A percentile compares a stretch with the other conserved stretches of the same genome.
Evolutionary conservation across 2,797 vertebrate genomes (phyloP).

Genomic region (Menidia menidia): DNA sequence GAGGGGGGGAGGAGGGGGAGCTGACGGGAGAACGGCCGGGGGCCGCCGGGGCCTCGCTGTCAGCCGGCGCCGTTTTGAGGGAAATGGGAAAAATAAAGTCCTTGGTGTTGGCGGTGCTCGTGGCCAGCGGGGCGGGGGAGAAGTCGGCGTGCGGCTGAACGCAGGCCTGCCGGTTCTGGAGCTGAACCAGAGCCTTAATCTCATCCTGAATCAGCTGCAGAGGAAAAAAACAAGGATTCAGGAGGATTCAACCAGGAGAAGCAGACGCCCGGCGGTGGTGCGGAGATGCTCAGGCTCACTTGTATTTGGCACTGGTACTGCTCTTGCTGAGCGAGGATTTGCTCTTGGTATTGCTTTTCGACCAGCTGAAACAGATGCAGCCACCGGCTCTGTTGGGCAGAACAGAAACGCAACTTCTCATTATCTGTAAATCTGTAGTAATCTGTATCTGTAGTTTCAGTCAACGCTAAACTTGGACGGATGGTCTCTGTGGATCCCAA

Average conservation of each 20-base stretch:
- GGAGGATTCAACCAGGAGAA: not conserved
- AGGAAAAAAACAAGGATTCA: constrained; percentile 1
- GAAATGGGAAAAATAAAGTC: constrained; percentile 54
- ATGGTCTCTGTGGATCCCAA: no score
- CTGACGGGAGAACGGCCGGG: constrained; percentile 62
- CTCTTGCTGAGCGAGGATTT: constrained; percentile 93
- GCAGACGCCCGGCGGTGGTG: no score
- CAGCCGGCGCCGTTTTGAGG: constrained; percentile 69
- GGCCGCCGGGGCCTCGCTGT: constrained; percentile 69
- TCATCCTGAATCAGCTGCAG: constrained; percentile 93
- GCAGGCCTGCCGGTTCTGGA: constrained; percentile 82
- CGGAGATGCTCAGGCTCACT: constrained; percentile 72
- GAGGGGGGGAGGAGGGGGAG: constrained; percentile 66
- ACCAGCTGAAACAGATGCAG: constrained; percentile 91
- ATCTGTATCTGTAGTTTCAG: no score
- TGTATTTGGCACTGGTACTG: constrained; percentile 96
- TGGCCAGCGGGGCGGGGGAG: constrained; percentile 45
- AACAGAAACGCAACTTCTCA: constrained; percentile 18
- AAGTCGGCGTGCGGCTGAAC: constrained; percentile 65
- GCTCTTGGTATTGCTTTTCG: constrained; percentile 94
- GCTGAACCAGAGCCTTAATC: constrained; percentile 90
- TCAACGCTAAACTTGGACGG: no score
- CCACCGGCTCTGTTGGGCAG: constrained; percentile 88
- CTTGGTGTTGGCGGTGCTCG: constrained; percentile 49
- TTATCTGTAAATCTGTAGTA: no score